These are phyloP conservation scores for Melanotaenia duboulayi DNA, from an alignment of 2,113 vertebrate species.

Conservation along the genomic window DNA sequence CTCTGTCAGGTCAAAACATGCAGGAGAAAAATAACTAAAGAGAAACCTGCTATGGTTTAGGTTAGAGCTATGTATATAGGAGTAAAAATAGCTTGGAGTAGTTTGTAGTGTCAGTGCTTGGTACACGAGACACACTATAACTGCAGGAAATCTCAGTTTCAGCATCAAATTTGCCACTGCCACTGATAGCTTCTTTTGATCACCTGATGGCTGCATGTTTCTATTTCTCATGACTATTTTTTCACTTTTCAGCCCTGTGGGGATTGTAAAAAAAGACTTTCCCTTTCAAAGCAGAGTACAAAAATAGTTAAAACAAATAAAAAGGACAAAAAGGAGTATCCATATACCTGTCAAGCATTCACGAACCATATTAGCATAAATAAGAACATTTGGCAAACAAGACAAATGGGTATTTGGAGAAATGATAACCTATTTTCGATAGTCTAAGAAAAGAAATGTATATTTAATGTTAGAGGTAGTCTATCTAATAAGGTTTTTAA, in stretches of 20 bases:
- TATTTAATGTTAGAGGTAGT: conserved; percentile 1
- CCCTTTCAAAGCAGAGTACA: conserved; percentile 19
- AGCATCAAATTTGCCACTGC: conserved; percentile 20
- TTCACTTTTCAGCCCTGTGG: conserved; percentile 22
- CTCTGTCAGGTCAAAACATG: conserved; percentile 53
- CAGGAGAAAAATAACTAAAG: conserved; percentile 22
- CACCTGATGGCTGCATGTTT: conserved; percentile 29
- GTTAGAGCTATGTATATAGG: conserved; percentile 14
- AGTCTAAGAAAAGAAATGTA: not conserved
- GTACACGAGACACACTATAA: conserved; percentile 2
- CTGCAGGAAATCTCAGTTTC: conserved; percentile 31
- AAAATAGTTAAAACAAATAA: conserved; percentile 22
- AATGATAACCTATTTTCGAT: not conserved
- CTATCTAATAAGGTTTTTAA: not conserved
- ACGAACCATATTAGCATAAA: not conserved
- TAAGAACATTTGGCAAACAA: conserved; percentile 2
- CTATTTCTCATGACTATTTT: conserved; percentile 24
- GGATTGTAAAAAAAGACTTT: not conserved
- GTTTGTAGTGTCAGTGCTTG: conserved; percentile 31
- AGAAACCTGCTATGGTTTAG: conserved; percentile 41
- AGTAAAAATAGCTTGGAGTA: conserved; percentile 56
- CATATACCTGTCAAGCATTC: conserved; percentile 7
- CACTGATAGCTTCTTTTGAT: conserved; percentile 52
- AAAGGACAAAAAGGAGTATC: conserved; percentile 29
- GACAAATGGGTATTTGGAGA: not conserved